Conservation (phyloP, 2,888 invertebrate species). For the Dryadula phaetusa region DNA sequence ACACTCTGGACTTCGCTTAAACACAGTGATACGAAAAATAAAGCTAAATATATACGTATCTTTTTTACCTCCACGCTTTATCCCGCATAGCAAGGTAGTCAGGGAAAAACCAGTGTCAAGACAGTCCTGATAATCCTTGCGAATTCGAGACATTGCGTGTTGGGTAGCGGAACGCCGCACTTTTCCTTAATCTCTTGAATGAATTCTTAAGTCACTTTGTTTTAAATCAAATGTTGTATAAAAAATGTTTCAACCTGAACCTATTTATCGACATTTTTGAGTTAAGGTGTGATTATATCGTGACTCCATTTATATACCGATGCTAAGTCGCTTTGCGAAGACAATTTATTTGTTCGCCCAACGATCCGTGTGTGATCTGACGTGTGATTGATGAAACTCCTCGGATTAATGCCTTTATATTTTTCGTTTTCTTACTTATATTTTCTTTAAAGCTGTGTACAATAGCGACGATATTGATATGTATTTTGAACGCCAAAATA, state of each 20-base stretch:
- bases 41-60: too few relatives aligned
- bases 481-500: background rate
- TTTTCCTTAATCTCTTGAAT: too few relatives aligned
- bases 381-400: conserved; percentile 60
- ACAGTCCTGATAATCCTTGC: too few relatives aligned
- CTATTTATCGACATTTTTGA: background rate
- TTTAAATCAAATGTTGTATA: too few relatives aligned
- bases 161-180: too few relatives aligned
- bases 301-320: conserved; percentile 15
- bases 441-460: conserved; percentile 29
- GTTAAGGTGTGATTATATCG: conserved; percentile 14
- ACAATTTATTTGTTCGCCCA: conserved; percentile 47
- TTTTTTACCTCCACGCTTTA: too few relatives aligned
- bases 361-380: conserved; percentile 57
- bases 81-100: too few relatives aligned
- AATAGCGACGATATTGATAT: conserved; percentile 3
- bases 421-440: conserved; percentile 10
- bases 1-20: too few relatives aligned
- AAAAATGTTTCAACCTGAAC: background rate
- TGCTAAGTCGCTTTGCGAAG: conserved; percentile 36
- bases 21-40: too few relatives aligned
- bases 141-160: too few relatives aligned
- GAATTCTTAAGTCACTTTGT: too few relatives aligned
- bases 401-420: conserved; percentile 17
- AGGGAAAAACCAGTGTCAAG: too few relatives aligned